Base-by-base conservation (phyloP, 2,888 invertebrate genomes). In the Euzophera pinguis region DNA sequence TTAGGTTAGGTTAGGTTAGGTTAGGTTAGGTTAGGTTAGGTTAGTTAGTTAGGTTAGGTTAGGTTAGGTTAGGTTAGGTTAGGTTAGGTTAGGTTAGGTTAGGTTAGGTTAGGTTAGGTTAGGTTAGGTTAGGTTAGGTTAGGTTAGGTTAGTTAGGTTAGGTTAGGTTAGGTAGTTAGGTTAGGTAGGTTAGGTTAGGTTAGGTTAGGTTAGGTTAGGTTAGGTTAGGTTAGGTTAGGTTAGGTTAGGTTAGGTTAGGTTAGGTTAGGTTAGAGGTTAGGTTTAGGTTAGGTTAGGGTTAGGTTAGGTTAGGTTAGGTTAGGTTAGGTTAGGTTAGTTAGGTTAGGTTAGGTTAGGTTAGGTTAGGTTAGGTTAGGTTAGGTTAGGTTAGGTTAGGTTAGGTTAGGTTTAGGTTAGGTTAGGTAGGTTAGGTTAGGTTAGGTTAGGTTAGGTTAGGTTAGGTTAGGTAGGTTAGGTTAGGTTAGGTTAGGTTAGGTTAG, bases 221-320 rank as follows among this genome's bases (percentile, higher is more conserved):
- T 53, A 53, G 55, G 53, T 56, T 53, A 53, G 53, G 53, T 56
- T 53, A 56, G 53, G 53, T 53, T 56, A 56, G 53, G 53, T 51
- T 51, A 53, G 56, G 53, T 53, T 53, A 56, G 56, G 56, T 56
- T 53, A 53, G 53, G 53, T 55, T 53, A 53, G 53, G 53, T 53
- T 53, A 53, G 56, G 55, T 56, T 56, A 55, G 52, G 52, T 55
- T 52, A 52, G 55, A 29, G 29, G 29, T 29, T 29, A 29, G 29
- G n/a, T n/a, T 7, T 32, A 9, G 10, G 52, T 47, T 47, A 60
- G 65, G 63, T 62, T 61, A 61, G n/a, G 65, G 35, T 63, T 61
- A 62, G 62, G 64, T 32, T 32, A 32, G 32, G 32, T 32, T 32
- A 32, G 32, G 32, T 32, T 32, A 32, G 32, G 32, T 32, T 32